A percentile compares a stretch with the other conserved stretches of the same genome.
Evolutionary conservation across 2,113 vertebrate genomes (phyloP).

Genomic region (Delphinapterus leucas): DNA sequence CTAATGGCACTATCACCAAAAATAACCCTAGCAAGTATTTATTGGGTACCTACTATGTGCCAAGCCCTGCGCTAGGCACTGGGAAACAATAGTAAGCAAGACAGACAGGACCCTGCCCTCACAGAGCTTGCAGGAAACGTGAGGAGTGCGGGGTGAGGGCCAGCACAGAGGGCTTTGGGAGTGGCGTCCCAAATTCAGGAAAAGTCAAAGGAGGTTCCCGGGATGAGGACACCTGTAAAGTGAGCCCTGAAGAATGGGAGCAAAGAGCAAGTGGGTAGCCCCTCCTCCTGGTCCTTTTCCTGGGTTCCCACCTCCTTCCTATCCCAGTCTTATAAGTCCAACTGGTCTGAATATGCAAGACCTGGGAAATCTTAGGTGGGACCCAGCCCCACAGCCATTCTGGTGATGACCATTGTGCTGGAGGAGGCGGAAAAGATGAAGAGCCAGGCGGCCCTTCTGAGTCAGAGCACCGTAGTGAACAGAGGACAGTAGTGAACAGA

Average conservation of each 20-base stretch:
- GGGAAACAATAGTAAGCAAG: background rate
- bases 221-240: background rate
- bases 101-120: background rate
- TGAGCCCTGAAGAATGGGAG: background rate
- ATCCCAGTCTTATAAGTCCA: background rate
- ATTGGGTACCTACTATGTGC: background rate
- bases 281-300: background rate
- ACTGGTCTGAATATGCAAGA: background rate
- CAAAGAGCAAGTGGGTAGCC: background rate
- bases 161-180: background rate
- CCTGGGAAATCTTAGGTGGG: too few relatives aligned
- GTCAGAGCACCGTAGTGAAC: too few relatives aligned
- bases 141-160: too few relatives aligned
- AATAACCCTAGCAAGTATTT: background rate
- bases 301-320: background rate
- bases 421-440: background rate
- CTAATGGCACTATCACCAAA: background rate
- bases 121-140: background rate
- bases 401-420: background rate
- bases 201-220: background rate
- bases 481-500: too few relatives aligned
- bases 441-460: rapidly evolving
- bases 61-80: background rate
- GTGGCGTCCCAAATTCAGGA: background rate
- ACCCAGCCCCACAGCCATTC: background rate